phyloP scores from a whole-genome alignment of 2,888 invertebrate species.

The Muschampia plurimacula region DNA sequence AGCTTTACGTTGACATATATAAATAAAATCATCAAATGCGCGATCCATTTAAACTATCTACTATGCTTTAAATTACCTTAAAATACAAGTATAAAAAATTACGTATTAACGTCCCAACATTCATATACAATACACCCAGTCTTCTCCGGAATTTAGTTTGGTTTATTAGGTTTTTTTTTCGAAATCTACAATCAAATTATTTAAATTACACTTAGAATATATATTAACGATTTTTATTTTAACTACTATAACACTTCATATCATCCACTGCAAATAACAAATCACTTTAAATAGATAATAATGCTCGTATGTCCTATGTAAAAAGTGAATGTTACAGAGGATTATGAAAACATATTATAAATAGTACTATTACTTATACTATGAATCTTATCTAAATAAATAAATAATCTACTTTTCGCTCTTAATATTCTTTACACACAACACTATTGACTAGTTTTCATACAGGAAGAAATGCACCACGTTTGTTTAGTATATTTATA shows the following conservation, averaged over 20 bases:
- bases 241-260: neutral
- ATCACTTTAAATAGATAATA: neutral
- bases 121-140: conserved; percentile 32
- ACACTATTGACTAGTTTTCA: conserved; percentile 71
- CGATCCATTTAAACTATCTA: neutral
- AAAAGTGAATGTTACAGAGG: neutral
- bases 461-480: conserved; percentile 78
- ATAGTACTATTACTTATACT: neutral
- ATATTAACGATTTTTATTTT: neutral
- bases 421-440: conserved; percentile 49
- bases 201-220: neutral
- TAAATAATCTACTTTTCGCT: conserved; percentile 18
- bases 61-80: conserved; percentile 4
- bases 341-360: neutral
- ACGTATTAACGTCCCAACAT: conserved; percentile 22
- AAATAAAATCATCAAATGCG: neutral
- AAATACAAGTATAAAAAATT: conserved; percentile 51
- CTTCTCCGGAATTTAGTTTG: conserved; percentile 24
- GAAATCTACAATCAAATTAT: neutral
- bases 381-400: conserved; percentile 8
- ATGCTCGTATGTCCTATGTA: neutral
- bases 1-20: neutral
- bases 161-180: neutral
- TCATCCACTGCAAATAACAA: neutral
- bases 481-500: conserved; percentile 56